Conservation (phyloP, 2,797 vertebrate genomes). For the Diplodus puntazzo region DNA sequence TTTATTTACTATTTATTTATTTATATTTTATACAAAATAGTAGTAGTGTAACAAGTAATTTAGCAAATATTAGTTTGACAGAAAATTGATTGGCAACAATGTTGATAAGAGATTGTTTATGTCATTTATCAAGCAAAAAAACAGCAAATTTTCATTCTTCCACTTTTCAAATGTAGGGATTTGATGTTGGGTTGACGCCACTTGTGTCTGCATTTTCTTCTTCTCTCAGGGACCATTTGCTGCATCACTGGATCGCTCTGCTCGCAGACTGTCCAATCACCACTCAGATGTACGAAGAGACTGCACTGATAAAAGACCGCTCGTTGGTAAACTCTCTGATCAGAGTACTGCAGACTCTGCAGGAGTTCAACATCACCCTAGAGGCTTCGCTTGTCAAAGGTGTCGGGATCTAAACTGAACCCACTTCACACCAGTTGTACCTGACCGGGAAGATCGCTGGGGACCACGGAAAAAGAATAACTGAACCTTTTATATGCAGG, state of each 20-base stretch:
- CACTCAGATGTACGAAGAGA: slow-evolving; percentile 98
- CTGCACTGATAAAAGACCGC: slow-evolving; percentile 95
- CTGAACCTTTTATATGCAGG: slow-evolving; percentile 84
- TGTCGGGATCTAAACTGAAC: slow-evolving; percentile 86
- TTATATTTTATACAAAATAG: neutral
- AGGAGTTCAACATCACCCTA: slow-evolving; percentile 99
- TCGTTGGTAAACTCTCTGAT: slow-evolving; percentile 98
- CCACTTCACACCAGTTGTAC: slow-evolving; percentile 53
- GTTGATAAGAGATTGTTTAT: neutral
- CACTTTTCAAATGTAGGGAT: neutral
- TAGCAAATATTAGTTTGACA: fast-evolving
- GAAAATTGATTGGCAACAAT: neutral
- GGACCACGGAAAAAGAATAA: slow-evolving; percentile 77
- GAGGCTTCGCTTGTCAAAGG: slow-evolving; percentile 98
- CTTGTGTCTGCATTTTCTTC: slow-evolving; percentile 7
- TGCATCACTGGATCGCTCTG: slow-evolving; percentile 98
- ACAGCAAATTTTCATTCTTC: neutral
- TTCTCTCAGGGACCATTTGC: slow-evolving; percentile 92
- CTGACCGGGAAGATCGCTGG: slow-evolving; percentile 66
- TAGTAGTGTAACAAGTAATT: neutral
- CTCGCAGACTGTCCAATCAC: slow-evolving; percentile 97
- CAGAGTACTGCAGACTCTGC: slow-evolving; percentile 97
- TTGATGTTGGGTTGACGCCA: neutral
- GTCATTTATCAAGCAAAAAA: neutral
- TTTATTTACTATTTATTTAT: too few species aligned